Evolutionary conservation across 2,797 vertebrate genomes (phyloP), one percentile per base, ranked within the genome.

Genomic region (Pipistrellus pygmaeus): DNA sequence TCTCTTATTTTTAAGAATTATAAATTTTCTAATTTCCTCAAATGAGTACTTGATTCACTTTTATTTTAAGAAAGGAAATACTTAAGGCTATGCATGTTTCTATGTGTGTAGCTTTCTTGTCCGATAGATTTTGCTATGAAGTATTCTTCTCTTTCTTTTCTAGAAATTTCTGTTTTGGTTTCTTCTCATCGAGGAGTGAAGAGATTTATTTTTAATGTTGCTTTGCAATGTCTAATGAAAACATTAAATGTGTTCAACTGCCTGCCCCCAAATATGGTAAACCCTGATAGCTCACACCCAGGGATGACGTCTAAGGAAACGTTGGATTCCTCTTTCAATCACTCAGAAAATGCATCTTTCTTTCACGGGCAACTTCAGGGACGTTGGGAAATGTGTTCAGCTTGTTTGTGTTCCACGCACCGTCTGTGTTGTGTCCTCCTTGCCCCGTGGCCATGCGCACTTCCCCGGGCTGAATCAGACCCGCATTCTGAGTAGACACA

Each of bases 11-110:
- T 27, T 80, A 89, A 94, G 35, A 81, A 64, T 81, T 57, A 41
- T 20, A 71, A 32, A 66, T 82, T 92, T 94, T 46, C 44, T 66
- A 51, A 91, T 85, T 91, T 91, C 27, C 23, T 80, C 71, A 71
- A 41, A n/a, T 78, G n/a, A 95, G n/a, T 18, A 57, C 8, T 81
- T 93, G 84, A 46, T 72, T 76, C n/a, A 38, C 38, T 90, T 77
- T 90, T 78, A 87, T 68, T 89, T 92, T 78, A 44, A 69, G 68
- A 73, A 90, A 35, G 38, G 21, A 38, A 20, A 10, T 30, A n/a
- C 77, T 68, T 41, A 89, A 75, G 15, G 10, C 41, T 89, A 11
- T 73, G 30, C 3, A 35, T 14, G 76, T 88, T 64, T 60, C 62
- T 72, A 38, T 78, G 23, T 55, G 25, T 62, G 1, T 51, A 76